These are phyloP conservation scores for Molanna angustata DNA, from an alignment of 2,888 invertebrate species.

Conservation along the genomic window DNA sequence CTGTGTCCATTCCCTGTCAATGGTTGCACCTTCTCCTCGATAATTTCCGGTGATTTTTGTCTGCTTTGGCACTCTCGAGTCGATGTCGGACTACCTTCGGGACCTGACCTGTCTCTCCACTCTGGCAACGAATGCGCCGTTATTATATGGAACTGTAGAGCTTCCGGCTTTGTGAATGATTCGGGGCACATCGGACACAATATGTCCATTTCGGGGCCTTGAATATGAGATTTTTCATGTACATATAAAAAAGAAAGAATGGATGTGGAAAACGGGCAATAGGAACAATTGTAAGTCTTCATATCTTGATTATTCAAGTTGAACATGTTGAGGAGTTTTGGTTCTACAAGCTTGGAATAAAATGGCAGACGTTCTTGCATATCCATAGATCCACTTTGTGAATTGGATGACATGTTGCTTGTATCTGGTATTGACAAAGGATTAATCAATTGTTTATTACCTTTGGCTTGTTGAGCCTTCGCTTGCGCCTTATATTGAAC, in stretches of 20 bases:
- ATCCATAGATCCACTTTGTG: conserved; percentile 54
- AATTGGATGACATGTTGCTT: conserved; percentile 37
- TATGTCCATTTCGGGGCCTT: conserved; percentile 40
- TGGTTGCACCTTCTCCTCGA: conserved; percentile 40
- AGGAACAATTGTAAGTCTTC: conserved; percentile 85
- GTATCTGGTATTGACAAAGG: conserved; percentile 40
- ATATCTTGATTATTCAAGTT: conserved; percentile 39
- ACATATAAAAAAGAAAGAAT: conserved; percentile 88
- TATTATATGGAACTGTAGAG: conserved; percentile 59
- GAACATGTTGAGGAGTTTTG: conserved; percentile 34
- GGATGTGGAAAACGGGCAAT: conserved; percentile 86
- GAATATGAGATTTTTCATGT: conserved; percentile 82
- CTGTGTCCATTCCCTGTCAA: conserved; percentile 32
- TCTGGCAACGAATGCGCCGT: conserved; percentile 53
- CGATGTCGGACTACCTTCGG: conserved; percentile 26
- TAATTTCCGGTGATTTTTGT: conserved; percentile 38
- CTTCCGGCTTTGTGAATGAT: conserved; percentile 55
- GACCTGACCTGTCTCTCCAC: conserved; percentile 29
- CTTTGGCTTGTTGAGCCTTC: conserved; percentile 37
- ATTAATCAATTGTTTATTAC: conserved; percentile 42
- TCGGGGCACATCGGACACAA: conserved; percentile 63
- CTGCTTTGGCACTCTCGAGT: conserved; percentile 31
- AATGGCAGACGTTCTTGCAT: conserved; percentile 44
- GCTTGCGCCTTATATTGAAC: conserved; percentile 31
- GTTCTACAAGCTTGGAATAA: conserved; percentile 28